These are phyloP conservation scores for Aphis gossypii DNA, from an alignment of 1,140 invertebrate species.

Conservation along the genomic window DNA sequence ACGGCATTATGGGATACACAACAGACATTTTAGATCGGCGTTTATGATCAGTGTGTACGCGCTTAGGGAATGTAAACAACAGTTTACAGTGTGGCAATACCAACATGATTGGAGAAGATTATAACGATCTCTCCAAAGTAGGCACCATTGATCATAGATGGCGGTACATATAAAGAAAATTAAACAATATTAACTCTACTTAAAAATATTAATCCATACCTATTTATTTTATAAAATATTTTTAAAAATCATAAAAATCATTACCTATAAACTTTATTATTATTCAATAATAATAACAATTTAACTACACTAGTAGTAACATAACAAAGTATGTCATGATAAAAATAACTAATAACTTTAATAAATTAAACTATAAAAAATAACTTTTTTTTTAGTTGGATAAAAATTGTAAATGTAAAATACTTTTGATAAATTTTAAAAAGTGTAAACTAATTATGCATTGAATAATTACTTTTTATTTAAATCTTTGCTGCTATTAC, in stretches of 20 bases:
- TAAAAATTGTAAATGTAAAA: neutral
- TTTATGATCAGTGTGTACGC: constrained; percentile 37
- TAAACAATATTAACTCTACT: no score
- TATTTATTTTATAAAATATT: neutral
- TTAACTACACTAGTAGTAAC: neutral
- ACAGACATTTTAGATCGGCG: constrained; percentile 58
- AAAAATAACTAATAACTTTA: neutral
- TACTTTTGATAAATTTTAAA: neutral
- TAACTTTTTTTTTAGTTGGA: neutral
- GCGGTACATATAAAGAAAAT: neutral
- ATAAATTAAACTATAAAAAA: no score
- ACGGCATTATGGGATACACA: constrained; percentile 18
- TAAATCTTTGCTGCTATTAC: neutral
- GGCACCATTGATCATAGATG: neutral
- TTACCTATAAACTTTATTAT: no score
- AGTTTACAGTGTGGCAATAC: neutral
- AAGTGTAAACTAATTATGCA: neutral
- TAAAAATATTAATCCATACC: no score
- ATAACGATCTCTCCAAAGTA: neutral
- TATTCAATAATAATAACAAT: neutral
- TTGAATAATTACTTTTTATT: neutral
- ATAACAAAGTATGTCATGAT: neutral
- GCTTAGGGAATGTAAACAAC: constrained; percentile 47
- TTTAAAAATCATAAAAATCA: neutral
- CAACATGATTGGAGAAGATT: constrained; percentile 8